Percentiles rank a stretch among this genome's conserved stretches.
Evolutionary conservation across 2,888 invertebrate genomes (phyloP).

Genomic region (Pelosia muscerda): DNA sequence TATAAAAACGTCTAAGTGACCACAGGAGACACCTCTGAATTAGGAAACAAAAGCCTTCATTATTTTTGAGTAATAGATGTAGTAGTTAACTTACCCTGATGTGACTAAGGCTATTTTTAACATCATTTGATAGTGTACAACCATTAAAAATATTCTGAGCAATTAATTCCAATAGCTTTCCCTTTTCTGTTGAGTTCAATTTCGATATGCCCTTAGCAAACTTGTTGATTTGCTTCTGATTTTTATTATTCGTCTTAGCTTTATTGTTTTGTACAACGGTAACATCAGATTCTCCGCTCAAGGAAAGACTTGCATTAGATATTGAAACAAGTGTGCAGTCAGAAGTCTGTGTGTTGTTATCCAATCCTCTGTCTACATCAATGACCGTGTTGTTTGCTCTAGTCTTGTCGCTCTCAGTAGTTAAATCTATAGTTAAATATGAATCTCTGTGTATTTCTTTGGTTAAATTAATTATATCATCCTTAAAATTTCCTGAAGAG

Average conservation of each 20-base stretch:
- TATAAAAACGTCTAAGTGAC: too few relatives aligned
- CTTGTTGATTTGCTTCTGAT: conserved; percentile 55
- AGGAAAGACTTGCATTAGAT: conserved; percentile 57
- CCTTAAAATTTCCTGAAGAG: conserved; percentile 43
- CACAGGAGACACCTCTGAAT: too few relatives aligned
- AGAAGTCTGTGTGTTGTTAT: conserved; percentile 45
- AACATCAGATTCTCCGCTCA: conserved; percentile 76
- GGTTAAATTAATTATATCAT: conserved; percentile 57
- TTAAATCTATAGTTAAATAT: conserved; percentile 77
- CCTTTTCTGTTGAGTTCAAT: conserved; percentile 66
- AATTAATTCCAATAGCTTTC: conserved; percentile 67
- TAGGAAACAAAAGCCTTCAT: background rate
- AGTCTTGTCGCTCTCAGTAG: conserved; percentile 51
- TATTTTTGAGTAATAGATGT: background rate
- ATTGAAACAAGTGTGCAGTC: conserved; percentile 64
- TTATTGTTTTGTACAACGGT: conserved; percentile 62
- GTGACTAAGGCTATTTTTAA: conserved; percentile 45
- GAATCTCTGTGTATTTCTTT: conserved; percentile 69
- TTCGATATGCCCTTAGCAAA: conserved; percentile 70
- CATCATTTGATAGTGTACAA: conserved; percentile 56
- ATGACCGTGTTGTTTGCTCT: conserved; percentile 39
- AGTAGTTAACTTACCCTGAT: conserved; percentile 64
- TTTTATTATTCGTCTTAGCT: conserved; percentile 21
- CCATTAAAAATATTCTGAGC: conserved; percentile 73
- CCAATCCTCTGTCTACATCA: conserved; percentile 58